Evolutionary conservation across 2,888 invertebrate species (phyloP), one percentile per base, ranked within the genome.

Genomic region (Phaedon cochleariae): DNA sequence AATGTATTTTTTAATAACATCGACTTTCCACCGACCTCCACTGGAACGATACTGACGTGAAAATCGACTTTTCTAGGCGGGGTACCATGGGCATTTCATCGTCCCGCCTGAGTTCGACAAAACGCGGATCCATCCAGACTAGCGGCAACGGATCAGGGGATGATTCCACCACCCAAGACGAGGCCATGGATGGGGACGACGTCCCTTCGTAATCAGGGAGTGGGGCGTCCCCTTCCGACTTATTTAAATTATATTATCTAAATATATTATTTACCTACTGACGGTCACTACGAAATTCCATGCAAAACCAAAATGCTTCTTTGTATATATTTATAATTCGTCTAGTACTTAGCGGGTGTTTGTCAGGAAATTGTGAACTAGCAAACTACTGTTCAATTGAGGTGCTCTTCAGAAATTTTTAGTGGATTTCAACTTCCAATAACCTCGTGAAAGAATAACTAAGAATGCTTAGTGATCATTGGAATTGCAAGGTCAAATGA

Each of bases 171-270:
- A 90, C 90, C 73, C 91, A 91, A 84, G 90, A 92, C 82, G 92
- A 92, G 80, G 90, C 90, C 76, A 87, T 90, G 83, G 92, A 92
- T 82, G 91, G 90, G 78, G 91, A 92, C 77, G 92, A 92, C 71
- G 85, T 84, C 70, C 85, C 85, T 70, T 87, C 86, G 76, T 87
- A 85, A 75, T 49, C 48, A 49, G 37, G 15, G 17, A 1, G 45
- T 48, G 10, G 17, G 3, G 29, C 48, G 46, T 48, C 26, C 57
- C 41, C 31, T 26, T 59, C 46, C n/a, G 45, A 41, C 41, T 58
- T 58, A 29, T 58, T 26, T 58, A 34, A 59, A 59, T 51, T 34
- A 59, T 59, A 52, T 48, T 64, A 67, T 49, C 55, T 51, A 52
- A 58, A 59, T 55, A 59, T 65, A 62, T 65, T n/a, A n/a, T n/a